Evolutionary conservation across 2,888 invertebrate species (phyloP).

Genomic region (Bugulina stolonifera): DNA sequence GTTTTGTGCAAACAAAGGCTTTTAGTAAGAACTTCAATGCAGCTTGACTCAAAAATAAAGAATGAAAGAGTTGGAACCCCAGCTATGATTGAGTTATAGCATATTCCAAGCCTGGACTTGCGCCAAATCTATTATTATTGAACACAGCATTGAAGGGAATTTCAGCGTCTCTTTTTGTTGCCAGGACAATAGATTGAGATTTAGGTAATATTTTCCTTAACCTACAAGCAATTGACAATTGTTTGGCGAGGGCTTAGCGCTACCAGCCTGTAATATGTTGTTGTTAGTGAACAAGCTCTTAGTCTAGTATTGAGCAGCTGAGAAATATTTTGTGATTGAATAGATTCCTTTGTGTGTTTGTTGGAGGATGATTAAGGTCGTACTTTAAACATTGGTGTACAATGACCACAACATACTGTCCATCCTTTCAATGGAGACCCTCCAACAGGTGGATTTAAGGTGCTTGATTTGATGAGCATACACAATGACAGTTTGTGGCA

Average conservation of each 20-base stretch:
- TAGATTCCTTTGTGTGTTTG: neutral
- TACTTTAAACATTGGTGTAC: neutral
- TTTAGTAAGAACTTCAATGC: no score
- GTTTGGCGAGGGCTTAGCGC: neutral
- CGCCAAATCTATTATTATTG: slow-evolving; percentile 4
- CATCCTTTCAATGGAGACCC: neutral
- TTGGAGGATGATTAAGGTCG: neutral
- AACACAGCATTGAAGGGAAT: neutral
- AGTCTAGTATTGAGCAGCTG: neutral
- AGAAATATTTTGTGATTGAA: neutral
- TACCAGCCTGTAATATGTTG: no score
- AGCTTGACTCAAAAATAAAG: no score
- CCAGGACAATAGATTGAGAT: slow-evolving; percentile 11
- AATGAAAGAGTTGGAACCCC: neutral
- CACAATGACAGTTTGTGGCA: neutral
- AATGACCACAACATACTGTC: neutral
- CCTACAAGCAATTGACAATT: neutral
- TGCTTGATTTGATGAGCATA: neutral
- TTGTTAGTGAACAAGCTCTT: neutral
- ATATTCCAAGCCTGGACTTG: slow-evolving; percentile 21
- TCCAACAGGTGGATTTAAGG: neutral
- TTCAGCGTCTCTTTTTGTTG: neutral
- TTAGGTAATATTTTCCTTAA: neutral
- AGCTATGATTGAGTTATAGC: neutral
- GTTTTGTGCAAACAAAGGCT: no score